Evolutionary conservation across 1,140 invertebrate species (phyloP), one percentile per base, ranked within the genome.

Genomic region (Cotesia typhae): DNA sequence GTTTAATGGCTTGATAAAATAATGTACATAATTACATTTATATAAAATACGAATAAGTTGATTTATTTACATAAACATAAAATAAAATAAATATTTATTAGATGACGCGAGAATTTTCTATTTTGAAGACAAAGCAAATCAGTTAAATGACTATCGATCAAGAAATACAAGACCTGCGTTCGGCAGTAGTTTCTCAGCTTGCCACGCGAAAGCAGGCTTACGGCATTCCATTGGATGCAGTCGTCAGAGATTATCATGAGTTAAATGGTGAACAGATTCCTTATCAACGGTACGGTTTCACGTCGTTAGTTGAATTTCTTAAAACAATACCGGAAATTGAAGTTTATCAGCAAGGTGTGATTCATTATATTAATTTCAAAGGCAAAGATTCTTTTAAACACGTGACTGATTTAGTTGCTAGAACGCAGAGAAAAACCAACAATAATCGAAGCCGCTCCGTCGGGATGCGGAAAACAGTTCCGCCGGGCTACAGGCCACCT

Each of bases 401-500:
- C 14, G 4, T 64, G 0, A 38, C 1, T 41, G 37, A 41, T 20
- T 36, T 64, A 0, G 61, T 64, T 14, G 36, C 61, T 41, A 7
- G 12, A n/a, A 28, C 28, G 28, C 61, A 64, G 38, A 41, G 0
- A 2, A 17, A 12, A 3, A 9, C 53, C 5, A 57, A 4, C 17
- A 17, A 17, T 17, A 20, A 57, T 5, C n/a, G 53, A 20, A 57
- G 53, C n/a, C 53, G 53, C 5, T 57, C 53, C 20, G 12, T 57
- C 2, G 2, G 3, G 0, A 57, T 5, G 6, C 76, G 1, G 73
- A 81, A 47, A 7, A 47, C 41, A 5, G 41, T 10, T 6, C 41
- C 41, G 10, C 6, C 41, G 41, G 10, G 6, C 2, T 47, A 47
- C 41, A 6, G 3, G 28, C 28, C 28, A 3, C 28, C 28, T 28